Evolutionary conservation across 2,113 vertebrate species (phyloP).

Genomic region (Sinocyclocheilus anophthalmus): DNA sequence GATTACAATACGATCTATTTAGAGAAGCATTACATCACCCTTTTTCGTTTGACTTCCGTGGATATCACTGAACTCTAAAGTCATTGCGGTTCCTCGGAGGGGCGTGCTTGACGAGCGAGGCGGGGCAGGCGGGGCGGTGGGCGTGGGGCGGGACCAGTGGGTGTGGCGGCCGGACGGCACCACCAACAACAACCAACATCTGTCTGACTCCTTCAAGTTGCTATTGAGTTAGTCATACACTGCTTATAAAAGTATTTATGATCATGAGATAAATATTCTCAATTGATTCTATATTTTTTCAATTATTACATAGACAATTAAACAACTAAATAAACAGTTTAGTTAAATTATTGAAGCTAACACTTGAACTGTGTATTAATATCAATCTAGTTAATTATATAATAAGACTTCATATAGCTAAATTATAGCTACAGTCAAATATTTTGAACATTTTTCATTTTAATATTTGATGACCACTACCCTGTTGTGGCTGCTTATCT

Average conservation of each 20-base stretch:
- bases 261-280: background rate
- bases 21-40: conserved; percentile 99
- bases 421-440: background rate
- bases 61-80: too few relatives aligned
- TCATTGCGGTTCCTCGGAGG: too few relatives aligned
- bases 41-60: too few relatives aligned
- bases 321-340: background rate
- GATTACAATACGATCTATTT: conserved; percentile 99
- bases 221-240: background rate
- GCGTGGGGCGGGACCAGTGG: conserved; percentile 58
- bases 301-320: background rate
- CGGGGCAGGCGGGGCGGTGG: conserved; percentile 65
- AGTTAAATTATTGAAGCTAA: background rate
- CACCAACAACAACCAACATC: conserved; percentile 9
- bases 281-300: too few relatives aligned
- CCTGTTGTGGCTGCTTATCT: background rate
- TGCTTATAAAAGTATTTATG: too few relatives aligned
- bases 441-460: background rate
- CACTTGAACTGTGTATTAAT: background rate
- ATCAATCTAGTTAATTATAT: too few relatives aligned
- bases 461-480: background rate
- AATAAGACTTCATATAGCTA: too few relatives aligned
- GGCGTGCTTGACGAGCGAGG: too few relatives aligned
- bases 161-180: conserved; percentile 28
- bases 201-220: conserved; percentile 38